Evolutionary conservation across 2,888 invertebrate species (phyloP), one percentile per base, ranked within the genome.

Genomic region (Protophormia terraenovae): DNA sequence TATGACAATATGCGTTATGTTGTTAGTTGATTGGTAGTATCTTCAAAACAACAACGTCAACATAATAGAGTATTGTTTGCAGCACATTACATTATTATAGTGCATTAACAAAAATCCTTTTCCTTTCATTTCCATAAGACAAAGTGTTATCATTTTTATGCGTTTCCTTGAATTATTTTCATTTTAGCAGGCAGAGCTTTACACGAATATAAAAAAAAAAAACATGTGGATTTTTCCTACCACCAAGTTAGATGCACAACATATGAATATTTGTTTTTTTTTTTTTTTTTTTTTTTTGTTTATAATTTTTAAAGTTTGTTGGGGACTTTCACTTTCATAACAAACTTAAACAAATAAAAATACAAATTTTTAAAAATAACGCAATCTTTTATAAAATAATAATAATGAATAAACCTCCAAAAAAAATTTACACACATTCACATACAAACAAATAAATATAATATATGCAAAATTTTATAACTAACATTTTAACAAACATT

Each of bases 111-210:
- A 32, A 73, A 80, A 80, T 80, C 80, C 80, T 80, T 80, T 80
- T 82, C 85, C 85, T 85, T 85, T 85, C 85, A 78, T 78, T 85
- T 78, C 14, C 62, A 79, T 38, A 58, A 73, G 45, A 75, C 69
- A 58, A 64, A 69, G 64, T 50, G 84, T 84, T 82, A 82, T 85
- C 78, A 64, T 64, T 83, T 85, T 71, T 71, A 75, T 78, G 85
- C 85, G 85, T 85, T 85, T 85, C 82, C 82, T 85, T 82, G 78
- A 75, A 75, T 78, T 67, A 80, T 80, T 80, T 77, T 78, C 76
- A 72, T 72, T 69, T 72, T 50, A 58, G n/a, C 24, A 32, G n/a
- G 19, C 38, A 66, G 16, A 64, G 41, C 27, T 62, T 47, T 60
- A 60, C 29, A 45, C 47, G n/a, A n/a, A n/a, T n/a, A n/a, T n/a